Percentiles rank a stretch among this genome's conserved stretches.
Evolutionary conservation across 1,140 invertebrate genomes (phyloP).

Genomic region (Nymphalis io): DNA sequence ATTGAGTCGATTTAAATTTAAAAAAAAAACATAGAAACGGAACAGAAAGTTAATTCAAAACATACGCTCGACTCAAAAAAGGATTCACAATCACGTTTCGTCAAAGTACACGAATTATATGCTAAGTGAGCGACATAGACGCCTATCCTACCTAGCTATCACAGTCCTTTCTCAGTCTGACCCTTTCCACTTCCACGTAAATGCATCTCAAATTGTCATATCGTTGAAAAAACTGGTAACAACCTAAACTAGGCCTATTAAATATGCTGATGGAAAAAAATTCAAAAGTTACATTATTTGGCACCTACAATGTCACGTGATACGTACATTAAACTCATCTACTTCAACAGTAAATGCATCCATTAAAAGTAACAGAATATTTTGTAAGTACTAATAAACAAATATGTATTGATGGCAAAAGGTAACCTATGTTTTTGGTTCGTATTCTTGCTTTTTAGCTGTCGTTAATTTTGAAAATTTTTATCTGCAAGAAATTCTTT

Average conservation of each 20-base stretch:
- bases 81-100: conserved; percentile 57
- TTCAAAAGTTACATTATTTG: conserved; percentile 73
- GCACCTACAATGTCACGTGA: conserved; percentile 69
- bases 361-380: conserved; percentile 54
- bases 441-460: conserved; percentile 55
- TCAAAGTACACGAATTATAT: conserved; percentile 65
- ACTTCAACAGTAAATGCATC: conserved; percentile 51
- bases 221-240: conserved; percentile 77
- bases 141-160: conserved; percentile 78
- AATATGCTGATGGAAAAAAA: conserved; percentile 63
- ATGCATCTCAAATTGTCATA: conserved; percentile 75
- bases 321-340: conserved; percentile 44
- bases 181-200: conserved; percentile 73
- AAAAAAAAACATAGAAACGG: conserved; percentile 41
- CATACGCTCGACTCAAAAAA: conserved; percentile 63
- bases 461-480: conserved; percentile 44
- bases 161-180: conserved; percentile 81
- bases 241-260: conserved; percentile 72
- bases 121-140: conserved; percentile 77
- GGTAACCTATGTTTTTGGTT: conserved; percentile 80
- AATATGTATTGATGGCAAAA: conserved; percentile 72
- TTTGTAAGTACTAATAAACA: conserved; percentile 68
- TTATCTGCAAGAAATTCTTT: conserved; percentile 38
- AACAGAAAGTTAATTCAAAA: conserved; percentile 47
- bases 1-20: conserved; percentile 43